Percentiles rank a stretch among this genome's conserved stretches.
These are phyloP conservation scores for Rhizoglyphus robini DNA, from an alignment of 1,140 invertebrate genomes.

Conservation along the genomic window DNA sequence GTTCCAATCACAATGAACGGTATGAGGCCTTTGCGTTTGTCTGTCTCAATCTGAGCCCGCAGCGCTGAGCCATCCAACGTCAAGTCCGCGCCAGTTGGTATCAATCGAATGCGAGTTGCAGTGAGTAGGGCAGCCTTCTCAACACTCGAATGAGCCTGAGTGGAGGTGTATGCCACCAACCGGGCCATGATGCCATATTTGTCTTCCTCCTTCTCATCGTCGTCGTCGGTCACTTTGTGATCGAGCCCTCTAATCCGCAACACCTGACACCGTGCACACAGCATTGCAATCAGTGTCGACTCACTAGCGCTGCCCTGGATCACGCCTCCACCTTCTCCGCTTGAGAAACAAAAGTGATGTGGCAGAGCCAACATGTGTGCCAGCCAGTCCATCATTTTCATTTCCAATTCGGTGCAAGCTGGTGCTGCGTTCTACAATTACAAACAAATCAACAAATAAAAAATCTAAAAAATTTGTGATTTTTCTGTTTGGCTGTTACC, in stretches of 20 bases:
- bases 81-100: conserved; percentile 28
- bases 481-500: conserved; percentile 46
- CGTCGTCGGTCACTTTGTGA: conserved; percentile 8
- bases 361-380: conserved; percentile 74
- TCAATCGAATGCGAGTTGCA: conserved; percentile 31
- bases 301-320: conserved; percentile 86
- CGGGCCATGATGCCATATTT: conserved; percentile 43
- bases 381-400: conserved; percentile 86
- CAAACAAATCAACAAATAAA: no score
- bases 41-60: conserved; percentile 38
- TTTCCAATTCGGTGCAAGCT: conserved; percentile 86
- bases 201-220: conserved; percentile 34
- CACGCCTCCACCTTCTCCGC: conserved; percentile 55
- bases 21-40: conserved; percentile 62
- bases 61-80: conserved; percentile 25
- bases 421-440: conserved; percentile 80
- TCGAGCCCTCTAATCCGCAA: conserved; percentile 33
- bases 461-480: no score
- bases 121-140: conserved; percentile 42
- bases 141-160: conserved; percentile 43
- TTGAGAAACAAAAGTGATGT: conserved; percentile 50
- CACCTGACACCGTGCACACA: conserved; percentile 62
- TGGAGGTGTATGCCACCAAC: conserved; percentile 56
- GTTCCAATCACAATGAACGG: conserved; percentile 78
- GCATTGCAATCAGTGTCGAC: conserved; percentile 62